A percentile compares a stretch with the other conserved stretches of the same genome.
These are phyloP conservation scores for Syngnathus rostellatus DNA, from an alignment of 2,797 vertebrate species.

Conservation along the genomic window DNA sequence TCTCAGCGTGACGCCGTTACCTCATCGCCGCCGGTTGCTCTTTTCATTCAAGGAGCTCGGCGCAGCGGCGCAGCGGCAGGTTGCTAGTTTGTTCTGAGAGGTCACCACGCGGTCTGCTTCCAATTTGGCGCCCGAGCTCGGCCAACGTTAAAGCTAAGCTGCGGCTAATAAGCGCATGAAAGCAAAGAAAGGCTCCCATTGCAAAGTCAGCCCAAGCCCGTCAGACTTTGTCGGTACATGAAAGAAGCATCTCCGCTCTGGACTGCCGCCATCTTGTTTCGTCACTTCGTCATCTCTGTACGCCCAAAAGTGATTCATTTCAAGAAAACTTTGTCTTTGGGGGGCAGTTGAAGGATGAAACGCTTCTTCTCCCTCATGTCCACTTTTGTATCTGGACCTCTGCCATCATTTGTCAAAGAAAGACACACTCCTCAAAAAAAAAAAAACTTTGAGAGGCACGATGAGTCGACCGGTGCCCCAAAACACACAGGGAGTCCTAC, in stretches of 20 bases:
- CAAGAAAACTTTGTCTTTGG: background rate
- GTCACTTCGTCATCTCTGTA: background rate
- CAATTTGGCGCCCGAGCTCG: background rate
- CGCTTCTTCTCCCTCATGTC: background rate
- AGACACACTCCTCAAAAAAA: background rate
- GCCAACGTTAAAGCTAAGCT: conserved; percentile 1
- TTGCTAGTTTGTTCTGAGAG: background rate
- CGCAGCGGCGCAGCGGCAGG: background rate
- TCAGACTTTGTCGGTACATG: no score
- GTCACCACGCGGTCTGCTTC: background rate
- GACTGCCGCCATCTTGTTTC: background rate
- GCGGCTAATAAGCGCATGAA: conserved; percentile 3
- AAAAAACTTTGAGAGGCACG: background rate
- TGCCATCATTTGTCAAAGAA: background rate
- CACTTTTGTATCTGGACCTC: background rate
- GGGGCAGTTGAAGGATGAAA: background rate
- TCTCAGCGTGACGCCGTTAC: conserved; percentile 2
- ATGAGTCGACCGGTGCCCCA: no score
- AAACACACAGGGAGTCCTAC: no score
- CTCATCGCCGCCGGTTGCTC: background rate
- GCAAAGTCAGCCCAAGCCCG: no score
- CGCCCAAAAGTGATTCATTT: background rate
- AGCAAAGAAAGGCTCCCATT: conserved; percentile 3
- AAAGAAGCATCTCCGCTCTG: background rate
- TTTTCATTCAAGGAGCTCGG: background rate